Evolutionary conservation across 2,888 invertebrate genomes (phyloP), one percentile per base, ranked within the genome.

Genomic region (Scaptodrosophila latifasciaeformis): DNA sequence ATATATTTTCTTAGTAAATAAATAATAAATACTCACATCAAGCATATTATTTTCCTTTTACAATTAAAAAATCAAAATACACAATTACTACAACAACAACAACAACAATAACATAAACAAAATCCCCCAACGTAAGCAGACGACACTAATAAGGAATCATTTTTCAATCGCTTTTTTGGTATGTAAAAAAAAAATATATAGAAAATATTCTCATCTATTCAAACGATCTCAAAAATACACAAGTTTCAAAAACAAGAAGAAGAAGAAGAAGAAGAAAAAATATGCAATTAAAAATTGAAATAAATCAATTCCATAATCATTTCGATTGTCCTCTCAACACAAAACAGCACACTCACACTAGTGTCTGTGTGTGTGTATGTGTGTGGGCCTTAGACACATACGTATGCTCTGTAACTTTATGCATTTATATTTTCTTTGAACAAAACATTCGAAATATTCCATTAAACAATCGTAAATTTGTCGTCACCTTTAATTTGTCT

Each of bases 131-230:
- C 62, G 46, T 54, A 68, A 60, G 80, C 72, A 72, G 72, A 79
- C 69, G 72, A 79, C 74, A 72, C 63, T 65, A 79, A 65, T 53
- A 65, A 65, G 72, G 72, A 72, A 59, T 63, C 80, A 72, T 72
- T 72, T 72, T 80, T 72, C 58, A 56, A 72, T 72, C 72, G 72
- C 69, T 72, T 79, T 63, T 80, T 79, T 69, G 72, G 72, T 72
- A 72, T 70, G 72, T 72, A 72, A 68, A 63, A n/a, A n/a, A n/a
- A n/a, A n/a, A 35, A 34, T 54, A 55, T 46, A 15, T 44, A 27
- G 42, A 40, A 21, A n/a, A 40, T 6, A 4, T 7, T 7, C 24
- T 7, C 4, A 24, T 7, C 24, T 7, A 24, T 24, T 24, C 3
- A 24, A 7, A 3, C 3, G 24, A 24, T 7, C 24, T 24, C 7